These are phyloP conservation scores for Drosophila lacicola DNA, from an alignment of 2,888 invertebrate species.

Conservation along the genomic window DNA sequence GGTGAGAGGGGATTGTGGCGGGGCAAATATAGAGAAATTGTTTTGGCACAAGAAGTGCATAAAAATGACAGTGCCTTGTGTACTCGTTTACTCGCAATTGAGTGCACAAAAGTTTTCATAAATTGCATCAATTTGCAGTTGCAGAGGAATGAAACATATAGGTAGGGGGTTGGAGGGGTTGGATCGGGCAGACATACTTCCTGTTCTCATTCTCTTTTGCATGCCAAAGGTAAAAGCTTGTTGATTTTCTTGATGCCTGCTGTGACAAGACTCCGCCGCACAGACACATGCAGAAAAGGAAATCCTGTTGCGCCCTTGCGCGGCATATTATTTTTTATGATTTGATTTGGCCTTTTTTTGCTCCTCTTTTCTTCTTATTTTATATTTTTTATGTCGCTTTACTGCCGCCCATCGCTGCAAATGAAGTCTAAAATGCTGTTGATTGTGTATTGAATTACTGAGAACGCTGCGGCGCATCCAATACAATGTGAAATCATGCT, in stretches of 20 bases:
- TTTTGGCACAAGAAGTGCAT: constrained; percentile 74
- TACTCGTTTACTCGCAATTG: constrained; percentile 73
- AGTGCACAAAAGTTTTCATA: constrained; percentile 80
- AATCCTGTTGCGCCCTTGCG: constrained; percentile 71
- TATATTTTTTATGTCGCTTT: constrained; percentile 26
- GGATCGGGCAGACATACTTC: constrained; percentile 7
- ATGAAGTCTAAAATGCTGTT: constrained; percentile 76
- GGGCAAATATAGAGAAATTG: constrained; percentile 57
- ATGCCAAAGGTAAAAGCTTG: constrained; percentile 64
- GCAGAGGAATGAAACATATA: constrained; percentile 4
- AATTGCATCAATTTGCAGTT: constrained; percentile 77
- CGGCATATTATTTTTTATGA: constrained; percentile 76
- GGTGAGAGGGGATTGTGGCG: neutral
- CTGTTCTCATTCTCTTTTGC: constrained; percentile 39
- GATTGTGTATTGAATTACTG: constrained; percentile 77
- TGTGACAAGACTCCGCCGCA: constrained; percentile 14
- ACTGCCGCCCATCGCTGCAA: constrained; percentile 44
- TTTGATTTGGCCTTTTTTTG: constrained; percentile 64
- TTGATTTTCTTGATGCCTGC: constrained; percentile 54
- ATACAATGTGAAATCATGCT: constrained; percentile 75
- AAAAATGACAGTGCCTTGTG: constrained; percentile 72
- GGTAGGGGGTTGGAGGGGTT: neutral
- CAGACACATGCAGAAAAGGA: constrained; percentile 49
- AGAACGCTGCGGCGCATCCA: constrained; percentile 57
- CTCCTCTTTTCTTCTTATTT: neutral